Percentiles rank a stretch among this genome's conserved stretches.
These are phyloP conservation scores for Spinus pinus DNA, from an alignment of 2,797 vertebrate genomes.

Conservation along the genomic window DNA sequence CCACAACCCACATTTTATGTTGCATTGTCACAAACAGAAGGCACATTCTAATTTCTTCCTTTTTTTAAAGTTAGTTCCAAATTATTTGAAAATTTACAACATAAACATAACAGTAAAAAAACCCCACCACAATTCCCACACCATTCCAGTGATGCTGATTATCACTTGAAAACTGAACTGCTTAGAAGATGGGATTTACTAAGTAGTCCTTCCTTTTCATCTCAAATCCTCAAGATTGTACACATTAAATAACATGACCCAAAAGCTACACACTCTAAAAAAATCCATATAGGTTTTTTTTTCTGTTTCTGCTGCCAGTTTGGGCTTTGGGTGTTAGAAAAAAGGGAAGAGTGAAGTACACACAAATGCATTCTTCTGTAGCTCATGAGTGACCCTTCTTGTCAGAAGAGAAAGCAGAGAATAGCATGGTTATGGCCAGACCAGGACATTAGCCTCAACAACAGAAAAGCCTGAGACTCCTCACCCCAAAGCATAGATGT, in stretches of 20 bases:
- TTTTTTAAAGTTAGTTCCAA: background rate
- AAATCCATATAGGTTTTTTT: accelerated
- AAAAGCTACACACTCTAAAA: background rate
- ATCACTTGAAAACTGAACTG: background rate
- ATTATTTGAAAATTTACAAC: background rate
- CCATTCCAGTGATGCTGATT: no score
- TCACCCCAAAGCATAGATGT: background rate
- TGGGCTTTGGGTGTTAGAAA: background rate
- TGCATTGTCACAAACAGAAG: background rate
- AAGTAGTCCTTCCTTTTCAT: background rate
- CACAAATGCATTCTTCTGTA: background rate
- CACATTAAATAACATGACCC: background rate
- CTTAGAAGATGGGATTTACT: background rate
- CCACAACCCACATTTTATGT: background rate
- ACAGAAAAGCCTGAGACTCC: background rate
- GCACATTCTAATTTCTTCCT: background rate
- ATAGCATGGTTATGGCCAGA: background rate
- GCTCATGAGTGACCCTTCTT: background rate
- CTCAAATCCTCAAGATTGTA: background rate
- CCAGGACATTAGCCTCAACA: background rate
- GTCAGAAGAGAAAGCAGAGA: background rate
- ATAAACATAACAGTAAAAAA: background rate
- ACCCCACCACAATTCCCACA: no score
- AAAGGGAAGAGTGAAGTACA: background rate
- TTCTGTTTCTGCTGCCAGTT: background rate